Evolutionary conservation across 2,888 invertebrate species (phyloP), one percentile per base, ranked within the genome.

Genomic region (Microctonus aethiopoides): DNA sequence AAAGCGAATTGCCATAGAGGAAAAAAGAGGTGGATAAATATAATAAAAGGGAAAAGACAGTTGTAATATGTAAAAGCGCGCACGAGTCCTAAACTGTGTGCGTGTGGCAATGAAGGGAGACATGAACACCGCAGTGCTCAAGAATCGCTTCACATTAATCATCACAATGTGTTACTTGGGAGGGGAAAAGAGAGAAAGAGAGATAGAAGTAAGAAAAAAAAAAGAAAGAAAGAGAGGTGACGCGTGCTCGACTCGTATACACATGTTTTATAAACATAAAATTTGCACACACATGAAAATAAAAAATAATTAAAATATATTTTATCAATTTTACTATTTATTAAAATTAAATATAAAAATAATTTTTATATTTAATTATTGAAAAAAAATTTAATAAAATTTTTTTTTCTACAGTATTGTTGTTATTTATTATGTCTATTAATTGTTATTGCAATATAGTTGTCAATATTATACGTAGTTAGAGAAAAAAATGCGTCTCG

Each of bases 251-350:
- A 32, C 20, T 56, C 26, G 29, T 26, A 66, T 60, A 67, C 54
- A 68, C 62, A 54, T 61, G 68, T 68, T 54, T 62, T 62, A 34
- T 59, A 20, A 59, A 52, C 64, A n/a, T n/a, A n/a, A n/a, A n/a
- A n/a, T n/a, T n/a, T 41, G 16, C 57, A 57, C 41, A 57, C 10
- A 56, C 22, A n/a, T 65, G 56, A 34, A 26, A 16, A 16, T 4
- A 46, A 16, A 2, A 1, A 20, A 16, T 1, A 11, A 34, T 34
- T 13, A 56, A 13, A 29, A 6, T 16, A 57, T 32, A 57, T 57
- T 32, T 29, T 13, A n/a, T 24, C 6, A 29, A 56, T 56, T 29
- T 29, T 39, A 3, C n/a, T n/a, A n/a, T n/a, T n/a, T n/a, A n/a
- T n/a, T n/a, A n/a, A n/a, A n/a, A n/a, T n/a, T n/a, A n/a, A n/a